Base-by-base conservation (phyloP, 2,113 vertebrate species). In the Polypterus senegalus region DNA sequence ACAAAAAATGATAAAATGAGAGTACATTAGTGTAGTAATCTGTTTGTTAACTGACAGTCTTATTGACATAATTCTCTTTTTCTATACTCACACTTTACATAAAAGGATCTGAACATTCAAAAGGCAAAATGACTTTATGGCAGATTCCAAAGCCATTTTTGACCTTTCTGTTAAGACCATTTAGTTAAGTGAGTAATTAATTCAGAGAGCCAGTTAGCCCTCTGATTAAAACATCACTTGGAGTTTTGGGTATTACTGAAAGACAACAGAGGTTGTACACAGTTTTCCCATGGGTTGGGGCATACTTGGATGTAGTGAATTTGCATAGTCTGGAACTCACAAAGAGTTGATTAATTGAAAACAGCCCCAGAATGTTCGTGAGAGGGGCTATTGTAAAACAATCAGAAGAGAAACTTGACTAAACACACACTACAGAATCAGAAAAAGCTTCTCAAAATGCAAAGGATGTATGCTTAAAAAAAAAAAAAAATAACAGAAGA, bases 271-370 rank as follows among this genome's bases (percentile, higher is more conserved):
- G 86, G 88, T 88, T 91, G 87, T 93, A 91, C 90, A 90, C 76
- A 81, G 84, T 88, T 92, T 92, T 92, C 86, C 88, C 89, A 93
- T 81, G 85, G 92, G 88, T 83, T 81, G 82, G 74, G 89, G 87
- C 92, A 91, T 87, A 88, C 87, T 84, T 86, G 86, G 87, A 86
- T 89, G 89, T 89, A 91, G 94, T 91, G 92, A 86, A 97, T 97
- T 94, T 95, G 91, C 93, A 98, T 95, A 96, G 89, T 90, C 90
- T 91, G 89, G 88, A 82, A 83, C 81, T 71, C 89, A 90, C 93
- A 84, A 98, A 93, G 86, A 86, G 79, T 89, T 91, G 91, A 97
- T 97, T 97, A 97, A 97, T 92, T 94, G 87, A 94, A 94, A 78
- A 81, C 55, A 74, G 82, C 87, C 88, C 79, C 86, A 87, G 81